Conservation (phyloP, 2,888 invertebrate species). For the Tryphoninae sp. region DNA sequence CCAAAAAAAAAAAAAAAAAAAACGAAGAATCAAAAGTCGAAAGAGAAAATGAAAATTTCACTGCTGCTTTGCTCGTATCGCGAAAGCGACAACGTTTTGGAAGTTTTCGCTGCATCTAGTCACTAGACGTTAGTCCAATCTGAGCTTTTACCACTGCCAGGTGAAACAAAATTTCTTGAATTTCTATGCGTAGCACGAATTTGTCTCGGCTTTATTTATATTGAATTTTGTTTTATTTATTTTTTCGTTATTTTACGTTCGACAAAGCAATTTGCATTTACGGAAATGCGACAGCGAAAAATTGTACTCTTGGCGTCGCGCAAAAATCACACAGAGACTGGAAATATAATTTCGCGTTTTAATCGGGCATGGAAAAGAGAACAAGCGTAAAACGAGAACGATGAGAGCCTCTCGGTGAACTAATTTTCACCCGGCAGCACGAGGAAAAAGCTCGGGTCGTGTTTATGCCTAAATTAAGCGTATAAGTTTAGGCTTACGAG, state of each 20-base stretch:
- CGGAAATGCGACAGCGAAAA: background rate
- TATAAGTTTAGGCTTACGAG: conserved; percentile 70
- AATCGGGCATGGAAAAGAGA: background rate
- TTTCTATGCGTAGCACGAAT: conserved; percentile 1
- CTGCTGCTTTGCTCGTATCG: conserved; percentile 50
- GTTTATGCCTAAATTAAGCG: conserved; percentile 75
- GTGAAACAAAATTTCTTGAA: conserved; percentile 27
- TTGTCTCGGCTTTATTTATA: background rate
- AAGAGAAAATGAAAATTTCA: conserved; percentile 28
- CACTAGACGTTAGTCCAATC: conserved; percentile 74
- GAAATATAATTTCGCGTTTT: background rate
- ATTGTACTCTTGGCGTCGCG: background rate
- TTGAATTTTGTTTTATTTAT: background rate
- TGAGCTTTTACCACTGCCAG: conserved; percentile 58
- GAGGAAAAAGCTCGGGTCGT: conserved; percentile 62
- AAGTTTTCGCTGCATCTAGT: conserved; percentile 78
- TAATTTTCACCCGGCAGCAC: conserved; percentile 52
- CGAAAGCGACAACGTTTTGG: conserved; percentile 45
- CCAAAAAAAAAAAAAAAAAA: conserved; percentile 2
- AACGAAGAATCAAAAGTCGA: conserved; percentile 19
- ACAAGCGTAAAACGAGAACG: background rate
- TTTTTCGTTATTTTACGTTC: background rate
- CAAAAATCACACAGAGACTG: background rate
- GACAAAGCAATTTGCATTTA: background rate
- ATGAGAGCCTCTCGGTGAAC: background rate